Base-by-base conservation (phyloP, 2,797 vertebrate genomes). In the Acanthiza pusilla region DNA sequence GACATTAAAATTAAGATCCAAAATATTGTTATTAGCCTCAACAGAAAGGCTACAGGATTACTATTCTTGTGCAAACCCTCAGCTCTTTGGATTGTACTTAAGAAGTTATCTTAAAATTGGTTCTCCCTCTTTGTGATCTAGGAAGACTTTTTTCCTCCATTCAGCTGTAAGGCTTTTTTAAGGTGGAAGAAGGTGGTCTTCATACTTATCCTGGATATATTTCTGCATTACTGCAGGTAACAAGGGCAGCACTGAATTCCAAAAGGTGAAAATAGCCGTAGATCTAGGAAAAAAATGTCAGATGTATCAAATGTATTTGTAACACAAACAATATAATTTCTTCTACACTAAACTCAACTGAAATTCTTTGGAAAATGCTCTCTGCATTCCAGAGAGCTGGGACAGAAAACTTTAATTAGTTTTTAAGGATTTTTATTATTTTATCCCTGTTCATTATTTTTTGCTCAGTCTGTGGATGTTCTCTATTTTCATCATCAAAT, bases 401-500 rank as follows among this genome's bases (percentile, higher is more conserved):
- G 87, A 95, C 76, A 93, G 71, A 96, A 96, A 97, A 95, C 73
- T 97, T 97, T 95, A 98, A 97, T 98, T 97, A 96, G 94, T 95
- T 97, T 97, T 87, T 80, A 90, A 85, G 76, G 67, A 30, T 95
- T 92, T 96, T 97, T 95, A 71, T 96, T 97, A 96, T 97, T 97
- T 98, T 94, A 92, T 96, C 79, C 97, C 95, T 97, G 79, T 97
- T 98, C 96, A 92, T 98, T 97, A 96, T 97, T 97, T 97, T 96
- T 96, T 96, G 68, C 70, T 93, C 85, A 43, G 91, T 95, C 96
- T 96, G 89, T 94, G 96, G 92, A 96, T 96, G 94, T 96, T 95
- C 95, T 95, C 86, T 96, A 94, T 97, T 97, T 97, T 97, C 96
- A 97, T 97, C 97, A 96, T 97, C 96, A 98, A 97, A 97, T 97